A percentile compares a stretch with the other conserved stretches of the same genome.
Evolutionary conservation across 2,888 invertebrate species (phyloP).

Genomic region (Leucophenga maculata): DNA sequence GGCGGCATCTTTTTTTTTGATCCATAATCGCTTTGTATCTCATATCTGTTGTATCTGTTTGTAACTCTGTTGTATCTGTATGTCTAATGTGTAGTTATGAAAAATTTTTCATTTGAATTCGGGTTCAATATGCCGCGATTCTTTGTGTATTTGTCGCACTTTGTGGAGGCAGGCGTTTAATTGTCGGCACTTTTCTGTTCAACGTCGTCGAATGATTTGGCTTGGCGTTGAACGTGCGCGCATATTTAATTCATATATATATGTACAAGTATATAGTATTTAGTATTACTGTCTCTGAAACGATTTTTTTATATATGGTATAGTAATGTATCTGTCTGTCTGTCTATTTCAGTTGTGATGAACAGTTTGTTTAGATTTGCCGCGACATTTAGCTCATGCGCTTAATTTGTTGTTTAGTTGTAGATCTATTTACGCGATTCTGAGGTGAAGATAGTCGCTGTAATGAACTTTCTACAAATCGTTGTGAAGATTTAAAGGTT

Average conservation of each 20-base stretch:
- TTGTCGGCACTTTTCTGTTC: slow-evolving; percentile 48
- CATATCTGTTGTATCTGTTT: not conserved
- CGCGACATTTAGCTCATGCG: slow-evolving; percentile 55
- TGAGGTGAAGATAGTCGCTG: slow-evolving; percentile 18
- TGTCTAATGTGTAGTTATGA: slow-evolving; percentile 11
- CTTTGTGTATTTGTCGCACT: not conserved
- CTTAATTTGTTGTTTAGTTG: slow-evolving; percentile 20
- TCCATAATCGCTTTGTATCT: slow-evolving; percentile 24
- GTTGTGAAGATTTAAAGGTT: not conserved
- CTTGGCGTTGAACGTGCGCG: slow-evolving; percentile 20
- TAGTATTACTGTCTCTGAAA: too few species aligned
- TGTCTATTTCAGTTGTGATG: slow-evolving; percentile 53
- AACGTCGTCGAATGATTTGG: slow-evolving; percentile 6
- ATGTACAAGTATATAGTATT: too few species aligned
- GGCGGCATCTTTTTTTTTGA: slow-evolving; percentile 60
- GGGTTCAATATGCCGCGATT: slow-evolving; percentile 25
- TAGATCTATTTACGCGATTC: slow-evolving; percentile 7
- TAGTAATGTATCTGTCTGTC: not conserved
- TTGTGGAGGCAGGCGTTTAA: slow-evolving; percentile 46
- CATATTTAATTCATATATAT: slow-evolving; percentile 23
- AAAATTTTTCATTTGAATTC: slow-evolving; percentile 59
- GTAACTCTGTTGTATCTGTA: not conserved
- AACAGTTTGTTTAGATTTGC: slow-evolving; percentile 66
- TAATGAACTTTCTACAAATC: slow-evolving; percentile 11
- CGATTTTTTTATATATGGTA: not conserved